Evolutionary conservation across 2,888 invertebrate genomes (phyloP), one percentile per base, ranked within the genome.

Genomic region (Ormyrus thymus): DNA sequence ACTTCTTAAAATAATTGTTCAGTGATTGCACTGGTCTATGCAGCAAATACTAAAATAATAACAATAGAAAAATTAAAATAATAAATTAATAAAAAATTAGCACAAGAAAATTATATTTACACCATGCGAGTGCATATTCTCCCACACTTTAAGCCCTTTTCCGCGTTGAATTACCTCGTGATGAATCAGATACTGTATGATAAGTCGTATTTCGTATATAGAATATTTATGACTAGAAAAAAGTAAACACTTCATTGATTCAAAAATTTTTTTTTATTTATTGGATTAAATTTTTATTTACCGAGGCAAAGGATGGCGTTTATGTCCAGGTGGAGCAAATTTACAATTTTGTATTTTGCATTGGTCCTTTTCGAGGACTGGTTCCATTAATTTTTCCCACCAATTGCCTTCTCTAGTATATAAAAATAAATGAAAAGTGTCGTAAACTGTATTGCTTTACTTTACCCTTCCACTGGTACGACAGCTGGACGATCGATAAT

Each of bases 141-240:
- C 45, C 68, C 73, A 78, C 1, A 78, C 73, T 0, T 4, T 1
- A 0, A 55, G 15, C 13, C 73, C 73, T 64, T 62, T 73, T 0
- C 73, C 73, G n/a, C 8, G 13, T 0, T n/a, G 1, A 3, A 73
- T 73, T 7, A 7, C 29, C 1, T 73, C 11, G 9, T 73, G 46
- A 51, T 78, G 9, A 6, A 68, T 55, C n/a, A 78, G 11, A 8
- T 73, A 78, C 43, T 73, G 48, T 15, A 78, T 78, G 6, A 78
- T 73, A 15, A 78, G 11, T 29, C 45, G 48, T 3, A 15, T 62
- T 56, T 78, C 78, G 3, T 9, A 10, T 2, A 43, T 1, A 0
- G 68, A 50, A 45, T 69, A 78, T 6, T 11, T 11, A 15, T 69
- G 62, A 1, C 78, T 78, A 7, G 0, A 46, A 71, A 59, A 51